These are phyloP conservation scores for Pseudoatta argentina DNA, from an alignment of 1,140 invertebrate species.

Conservation along the genomic window DNA sequence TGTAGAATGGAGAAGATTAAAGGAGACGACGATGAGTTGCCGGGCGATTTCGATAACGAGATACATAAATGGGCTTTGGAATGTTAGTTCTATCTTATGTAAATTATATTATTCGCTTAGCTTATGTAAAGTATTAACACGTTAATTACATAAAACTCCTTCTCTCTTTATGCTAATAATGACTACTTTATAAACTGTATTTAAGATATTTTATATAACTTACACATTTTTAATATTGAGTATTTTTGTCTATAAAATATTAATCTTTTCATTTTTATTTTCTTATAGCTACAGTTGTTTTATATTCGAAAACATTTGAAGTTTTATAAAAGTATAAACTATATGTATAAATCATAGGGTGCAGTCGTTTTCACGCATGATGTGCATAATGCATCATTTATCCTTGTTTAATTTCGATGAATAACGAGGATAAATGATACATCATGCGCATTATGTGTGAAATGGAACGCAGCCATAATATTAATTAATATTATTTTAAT, in stretches of 20 bases:
- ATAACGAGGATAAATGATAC: too few species aligned
- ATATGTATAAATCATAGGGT: too few species aligned
- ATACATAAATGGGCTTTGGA: slow-evolving; percentile 96
- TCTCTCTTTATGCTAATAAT: neutral
- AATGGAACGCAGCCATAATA: too few species aligned
- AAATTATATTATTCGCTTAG: neutral
- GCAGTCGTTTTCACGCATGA: too few species aligned
- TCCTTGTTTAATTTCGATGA: too few species aligned
- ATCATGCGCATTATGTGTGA: too few species aligned
- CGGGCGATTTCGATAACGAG: slow-evolving; percentile 92
- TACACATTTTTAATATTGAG: neutral
- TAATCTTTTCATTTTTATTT: neutral
- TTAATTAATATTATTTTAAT: too few species aligned
- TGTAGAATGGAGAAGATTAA: slow-evolving; percentile 90
- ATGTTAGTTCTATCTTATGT: slow-evolving; percentile 88
- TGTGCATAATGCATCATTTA: too few species aligned
- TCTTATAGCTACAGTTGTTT: neutral
- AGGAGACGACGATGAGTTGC: slow-evolving; percentile 89
- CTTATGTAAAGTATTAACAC: neutral
- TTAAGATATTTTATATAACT: neutral
- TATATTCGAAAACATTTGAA: neutral
- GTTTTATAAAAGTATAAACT: neutral
- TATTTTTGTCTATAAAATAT: neutral
- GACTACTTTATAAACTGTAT: neutral
- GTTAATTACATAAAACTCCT: neutral